Evolutionary conservation across 2,797 vertebrate genomes (phyloP), one percentile per base, ranked within the genome.

Genomic region (Notamacropus eugenii): DNA sequence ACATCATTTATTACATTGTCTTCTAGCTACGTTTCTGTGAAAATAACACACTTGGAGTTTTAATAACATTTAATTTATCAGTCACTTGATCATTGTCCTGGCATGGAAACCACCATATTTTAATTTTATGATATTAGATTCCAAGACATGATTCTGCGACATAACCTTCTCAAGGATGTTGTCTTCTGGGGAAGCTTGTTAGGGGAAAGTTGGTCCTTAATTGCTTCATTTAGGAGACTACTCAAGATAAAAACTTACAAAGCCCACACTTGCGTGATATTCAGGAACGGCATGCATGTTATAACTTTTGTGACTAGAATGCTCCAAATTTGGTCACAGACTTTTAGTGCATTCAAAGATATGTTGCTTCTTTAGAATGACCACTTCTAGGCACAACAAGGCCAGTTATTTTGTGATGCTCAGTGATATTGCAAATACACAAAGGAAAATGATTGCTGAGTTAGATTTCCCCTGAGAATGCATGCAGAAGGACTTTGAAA

Each of bases 1-100:
- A 46, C 28, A 62, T 90, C 92, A 56, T 92, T 96, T 96, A 96
- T 93, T 95, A 59, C 93, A 96, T 91, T 94, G 54, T 93, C 90
- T 93, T 93, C 90, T 2, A 94, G 92, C 95, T 92, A 28, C 91
- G 92, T 91, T 82, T 55, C 90, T 57, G 50, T 93, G 58, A 97
- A 93, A 95, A 94, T 9, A 28, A 95, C 93, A 40, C 56, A 54
- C 50, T 96, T 92, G 96, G 90, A 96, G 96, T 95, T 87, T 92
- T 97, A 95, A 59, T 97, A 97, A 90, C 54, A 87, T 94, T 95
- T 98, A 97, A 95, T 97, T 96, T 97, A 93, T 59, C 93, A 91
- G 94, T 27, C 94, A 50, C 67, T 97, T 96, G 29, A 95, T 96
- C 95, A 96, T 27, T 91, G 91, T 54, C 52, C 46, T 96, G 67